phyloP scores from a whole-genome alignment of 1,140 invertebrate species.

The Magallana ariakensis region DNA sequence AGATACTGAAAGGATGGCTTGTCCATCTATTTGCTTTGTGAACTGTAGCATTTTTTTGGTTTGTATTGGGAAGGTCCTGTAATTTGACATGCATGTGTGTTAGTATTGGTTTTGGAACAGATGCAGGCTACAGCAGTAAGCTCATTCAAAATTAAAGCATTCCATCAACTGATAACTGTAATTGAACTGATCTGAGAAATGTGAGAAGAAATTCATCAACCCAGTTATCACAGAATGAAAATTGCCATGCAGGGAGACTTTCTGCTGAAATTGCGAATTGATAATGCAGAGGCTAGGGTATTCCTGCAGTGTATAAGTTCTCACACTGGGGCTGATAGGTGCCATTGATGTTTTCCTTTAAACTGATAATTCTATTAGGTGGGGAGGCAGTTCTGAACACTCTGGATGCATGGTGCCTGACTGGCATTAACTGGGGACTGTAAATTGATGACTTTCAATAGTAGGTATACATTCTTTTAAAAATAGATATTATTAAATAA shows the following conservation, averaged over 20 bases:
- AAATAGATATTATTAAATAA: no score
- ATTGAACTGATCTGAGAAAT: not conserved
- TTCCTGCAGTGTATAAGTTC: not conserved
- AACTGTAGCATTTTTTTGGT: no score
- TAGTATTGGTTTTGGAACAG: no score
- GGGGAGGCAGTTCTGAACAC: not conserved
- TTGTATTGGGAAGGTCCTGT: no score
- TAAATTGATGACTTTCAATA: no score
- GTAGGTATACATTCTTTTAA: no score
- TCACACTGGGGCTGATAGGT: not conserved
- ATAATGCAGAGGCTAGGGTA: not conserved
- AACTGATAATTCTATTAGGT: slow-evolving; percentile 25
- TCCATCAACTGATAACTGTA: no score
- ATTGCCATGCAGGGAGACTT: not conserved
- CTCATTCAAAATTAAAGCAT: no score
- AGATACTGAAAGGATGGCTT: no score
- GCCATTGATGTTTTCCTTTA: slow-evolving; percentile 21
- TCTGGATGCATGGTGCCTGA: not conserved
- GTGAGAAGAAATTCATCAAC: slow-evolving; percentile 16
- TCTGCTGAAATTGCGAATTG: slow-evolving; percentile 14
- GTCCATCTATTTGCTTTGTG: no score
- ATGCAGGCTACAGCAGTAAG: no score
- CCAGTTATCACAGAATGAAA: not conserved
- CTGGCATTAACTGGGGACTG: not conserved
- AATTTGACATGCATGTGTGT: no score